Evolutionary conservation across 2,888 invertebrate species (phyloP).

Genomic region (Protula sp.): DNA sequence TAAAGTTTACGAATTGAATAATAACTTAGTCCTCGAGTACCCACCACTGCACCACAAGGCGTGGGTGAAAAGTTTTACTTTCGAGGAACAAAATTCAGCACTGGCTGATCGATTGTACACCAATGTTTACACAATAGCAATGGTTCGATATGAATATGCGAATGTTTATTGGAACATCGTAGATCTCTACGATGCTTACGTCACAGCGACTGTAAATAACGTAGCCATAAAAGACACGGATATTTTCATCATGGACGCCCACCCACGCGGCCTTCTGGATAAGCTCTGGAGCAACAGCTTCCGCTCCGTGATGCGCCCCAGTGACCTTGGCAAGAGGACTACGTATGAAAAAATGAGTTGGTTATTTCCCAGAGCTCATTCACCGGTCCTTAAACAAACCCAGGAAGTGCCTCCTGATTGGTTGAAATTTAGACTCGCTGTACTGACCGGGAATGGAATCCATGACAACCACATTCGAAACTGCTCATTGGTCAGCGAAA

Average conservation of each 20-base stretch:
- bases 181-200: slow-evolving; percentile 40
- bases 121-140: too few relatives aligned
- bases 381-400: background rate
- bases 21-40: too few relatives aligned
- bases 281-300: slow-evolving; percentile 28
- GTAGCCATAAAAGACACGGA: slow-evolving; percentile 25
- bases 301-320: background rate
- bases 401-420: background rate
- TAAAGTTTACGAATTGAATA: too few relatives aligned
- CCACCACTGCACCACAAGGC: too few relatives aligned
- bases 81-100: too few relatives aligned
- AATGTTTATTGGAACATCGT: slow-evolving; percentile 46
- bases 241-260: slow-evolving; percentile 40
- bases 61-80: too few relatives aligned
- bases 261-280: slow-evolving; percentile 36
- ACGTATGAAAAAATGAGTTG: background rate
- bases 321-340: background rate
- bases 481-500: too few relatives aligned
- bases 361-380: background rate
- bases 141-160: slow-evolving; percentile 41
- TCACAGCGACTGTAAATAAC: slow-evolving; percentile 30
- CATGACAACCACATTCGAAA: background rate
- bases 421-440: background rate
- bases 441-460: background rate
- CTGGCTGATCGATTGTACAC: too few relatives aligned